Evolutionary conservation across 92 coral and sea anemone genomes (phyloP).

Genomic region (Metridium senile): DNA sequence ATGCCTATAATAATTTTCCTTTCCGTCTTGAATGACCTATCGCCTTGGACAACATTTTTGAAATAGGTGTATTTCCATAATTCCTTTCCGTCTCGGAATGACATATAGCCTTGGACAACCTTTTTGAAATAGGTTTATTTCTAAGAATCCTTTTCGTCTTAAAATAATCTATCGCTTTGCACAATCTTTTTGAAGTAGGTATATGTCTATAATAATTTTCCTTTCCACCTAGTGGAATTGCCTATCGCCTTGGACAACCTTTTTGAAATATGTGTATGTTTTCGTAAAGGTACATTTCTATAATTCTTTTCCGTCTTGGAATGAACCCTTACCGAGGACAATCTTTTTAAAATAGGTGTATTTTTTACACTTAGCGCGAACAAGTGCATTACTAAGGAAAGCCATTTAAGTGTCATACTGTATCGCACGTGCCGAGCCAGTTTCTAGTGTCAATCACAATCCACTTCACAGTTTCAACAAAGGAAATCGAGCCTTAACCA

Average conservation of each 20-base stretch:
- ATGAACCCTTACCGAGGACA: background rate
- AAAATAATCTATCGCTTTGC: background rate
- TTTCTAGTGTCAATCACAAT: background rate
- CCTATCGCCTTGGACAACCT: background rate
- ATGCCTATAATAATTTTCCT: too few relatives aligned
- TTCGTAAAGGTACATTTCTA: background rate
- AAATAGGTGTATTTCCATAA: background rate
- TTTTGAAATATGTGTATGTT: too few relatives aligned
- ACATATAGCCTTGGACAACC: background rate
- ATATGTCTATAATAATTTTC: too few relatives aligned
- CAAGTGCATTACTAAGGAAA: background rate
- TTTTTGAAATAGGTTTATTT: background rate
- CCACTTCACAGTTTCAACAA: background rate
- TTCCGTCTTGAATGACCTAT: too few relatives aligned
- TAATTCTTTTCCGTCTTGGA: background rate
- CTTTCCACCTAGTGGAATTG: too few relatives aligned
- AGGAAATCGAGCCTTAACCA: background rate
- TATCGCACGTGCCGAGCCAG: background rate
- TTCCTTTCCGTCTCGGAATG: background rate
- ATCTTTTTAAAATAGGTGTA: background rate
- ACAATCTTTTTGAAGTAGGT: background rate
- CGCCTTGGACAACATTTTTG: background rate
- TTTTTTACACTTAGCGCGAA: too few relatives aligned
- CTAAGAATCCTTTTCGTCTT: background rate
- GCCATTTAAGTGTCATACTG: slow-evolving; percentile 1